These are phyloP conservation scores for Drosophila bunnanda DNA, from an alignment of 2,888 invertebrate genomes.

Conservation along the genomic window DNA sequence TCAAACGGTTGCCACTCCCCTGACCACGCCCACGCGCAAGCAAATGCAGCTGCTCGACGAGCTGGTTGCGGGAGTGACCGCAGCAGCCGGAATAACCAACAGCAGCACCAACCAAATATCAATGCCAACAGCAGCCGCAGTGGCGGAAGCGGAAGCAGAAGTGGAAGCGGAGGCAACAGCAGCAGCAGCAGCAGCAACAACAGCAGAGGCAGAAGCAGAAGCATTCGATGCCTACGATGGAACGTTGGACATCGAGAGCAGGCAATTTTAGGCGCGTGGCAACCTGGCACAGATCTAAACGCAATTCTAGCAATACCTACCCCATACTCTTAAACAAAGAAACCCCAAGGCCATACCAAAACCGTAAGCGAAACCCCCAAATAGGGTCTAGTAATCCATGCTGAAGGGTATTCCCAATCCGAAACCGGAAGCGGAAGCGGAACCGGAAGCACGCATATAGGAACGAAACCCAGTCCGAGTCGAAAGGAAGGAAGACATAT, in stretches of 20 bases:
- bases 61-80: conserved; percentile 44
- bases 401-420: conserved; percentile 2
- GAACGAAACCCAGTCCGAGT: background rate
- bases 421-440: background rate
- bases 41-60: conserved; percentile 70
- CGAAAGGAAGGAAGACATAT: conserved; percentile 49
- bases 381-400: conserved; percentile 18
- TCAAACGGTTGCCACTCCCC: conserved; percentile 86
- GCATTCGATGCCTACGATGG: conserved; percentile 44
- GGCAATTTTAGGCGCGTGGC: conserved; percentile 40
- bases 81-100: conserved; percentile 14
- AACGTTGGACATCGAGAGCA: conserved; percentile 47
- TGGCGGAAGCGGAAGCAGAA: background rate
- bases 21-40: conserved; percentile 82
- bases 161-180: background rate
- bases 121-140: background rate
- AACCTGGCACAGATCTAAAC: conserved; percentile 27
- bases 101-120: conserved; percentile 9
- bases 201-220: conserved; percentile 2
- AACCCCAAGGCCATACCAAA: conserved; percentile 3
- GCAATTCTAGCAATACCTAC: conserved; percentile 51
- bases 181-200: background rate
- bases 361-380: background rate
- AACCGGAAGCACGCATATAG: conserved; percentile 1
- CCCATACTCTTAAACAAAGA: background rate